A percentile compares a stretch with the other conserved stretches of the same genome.
Conservation (phyloP, 2,888 invertebrate genomes). For the Heliconius charithonia region DNA sequence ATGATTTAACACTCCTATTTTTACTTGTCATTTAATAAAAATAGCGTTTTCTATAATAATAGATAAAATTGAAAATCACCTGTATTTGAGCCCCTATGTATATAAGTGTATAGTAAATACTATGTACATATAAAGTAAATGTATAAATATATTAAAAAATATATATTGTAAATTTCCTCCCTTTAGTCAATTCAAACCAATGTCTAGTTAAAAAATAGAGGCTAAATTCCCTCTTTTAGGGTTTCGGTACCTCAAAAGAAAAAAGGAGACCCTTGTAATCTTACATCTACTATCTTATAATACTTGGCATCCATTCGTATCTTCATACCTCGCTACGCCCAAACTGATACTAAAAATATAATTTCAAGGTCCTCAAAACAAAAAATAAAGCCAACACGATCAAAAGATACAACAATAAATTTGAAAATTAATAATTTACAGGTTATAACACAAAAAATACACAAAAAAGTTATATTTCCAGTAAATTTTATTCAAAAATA, state of each 20-base stretch:
- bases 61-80: neutral
- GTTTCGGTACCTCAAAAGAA: too few species aligned
- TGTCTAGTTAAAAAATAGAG: neutral
- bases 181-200: conserved; percentile 17
- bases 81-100: neutral
- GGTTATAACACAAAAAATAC: too few species aligned
- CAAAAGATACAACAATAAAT: neutral
- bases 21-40: neutral
- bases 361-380: neutral
- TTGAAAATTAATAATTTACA: neutral
- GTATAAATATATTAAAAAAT: neutral
- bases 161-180: conserved; percentile 12
- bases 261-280: neutral
- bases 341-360: neutral
- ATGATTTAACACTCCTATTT: neutral
- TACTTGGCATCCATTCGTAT: neutral
- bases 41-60: too few species aligned
- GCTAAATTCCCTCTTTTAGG: too few species aligned
- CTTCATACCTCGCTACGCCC: neutral
- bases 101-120: neutral
- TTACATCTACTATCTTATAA: neutral
- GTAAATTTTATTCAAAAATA: too few species aligned
- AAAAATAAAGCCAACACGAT: neutral
- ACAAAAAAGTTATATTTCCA: too few species aligned
- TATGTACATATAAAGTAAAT: too few species aligned